Evolutionary conservation across 30 jellyfish, hydroid and myxozoan genomes (phyloP).

Genomic region (Clytia hemisphaerica): DNA sequence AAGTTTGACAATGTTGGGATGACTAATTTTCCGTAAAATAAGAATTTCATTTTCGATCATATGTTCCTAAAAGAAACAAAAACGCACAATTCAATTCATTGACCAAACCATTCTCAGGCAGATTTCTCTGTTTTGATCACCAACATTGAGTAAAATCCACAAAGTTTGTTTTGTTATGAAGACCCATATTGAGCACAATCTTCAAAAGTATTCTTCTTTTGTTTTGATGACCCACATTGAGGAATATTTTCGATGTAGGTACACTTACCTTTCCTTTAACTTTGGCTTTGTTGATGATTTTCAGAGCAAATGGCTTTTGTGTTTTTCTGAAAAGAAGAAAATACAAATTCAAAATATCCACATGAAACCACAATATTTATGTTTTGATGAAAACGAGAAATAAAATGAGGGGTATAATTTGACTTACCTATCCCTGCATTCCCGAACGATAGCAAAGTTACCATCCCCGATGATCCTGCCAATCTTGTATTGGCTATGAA

Average conservation of each 20-base stretch:
- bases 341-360: neutral
- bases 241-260: too few species aligned
- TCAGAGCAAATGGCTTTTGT: conserved; percentile 67
- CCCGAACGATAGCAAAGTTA: conserved; percentile 92
- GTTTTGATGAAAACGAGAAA: neutral
- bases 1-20: conserved; percentile 67
- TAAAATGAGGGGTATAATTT: neutral
- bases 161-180: too few species aligned
- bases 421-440: conserved; percentile 81
- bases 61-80: conserved; percentile 58
- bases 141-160: neutral
- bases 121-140: neutral
- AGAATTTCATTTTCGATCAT: conserved; percentile 93
- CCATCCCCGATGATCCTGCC: conserved; percentile 98
- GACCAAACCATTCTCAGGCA: too few species aligned
- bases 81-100: neutral
- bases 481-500: conserved; percentile 79
- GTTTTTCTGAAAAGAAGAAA: conserved; percentile 52
- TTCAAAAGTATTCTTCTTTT: too few species aligned
- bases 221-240: too few species aligned
- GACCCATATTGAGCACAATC: too few species aligned
- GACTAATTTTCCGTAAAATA: conserved; percentile 66
- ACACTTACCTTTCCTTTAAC: conserved; percentile 88
- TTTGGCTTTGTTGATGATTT: conserved; percentile 84
- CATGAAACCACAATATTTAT: neutral